Percentiles rank a stretch among this genome's conserved stretches.
Evolutionary conservation across 2,113 vertebrate genomes (phyloP).

Genomic region (Phoxinus phoxinus): DNA sequence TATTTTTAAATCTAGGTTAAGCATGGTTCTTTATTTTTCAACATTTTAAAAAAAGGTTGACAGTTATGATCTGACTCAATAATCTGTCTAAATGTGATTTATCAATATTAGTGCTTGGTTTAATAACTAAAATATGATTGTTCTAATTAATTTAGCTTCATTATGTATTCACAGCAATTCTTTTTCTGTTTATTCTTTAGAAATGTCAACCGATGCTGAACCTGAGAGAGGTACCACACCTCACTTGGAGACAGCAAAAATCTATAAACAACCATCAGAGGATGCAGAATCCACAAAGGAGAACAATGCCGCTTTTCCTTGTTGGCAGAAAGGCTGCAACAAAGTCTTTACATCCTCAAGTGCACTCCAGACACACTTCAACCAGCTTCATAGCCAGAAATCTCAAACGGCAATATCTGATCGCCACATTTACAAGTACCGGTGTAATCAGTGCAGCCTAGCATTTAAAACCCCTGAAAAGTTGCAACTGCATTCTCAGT

Average conservation of each 20-base stretch:
- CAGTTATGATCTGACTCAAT: neutral
- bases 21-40: slow-evolving; percentile 1
- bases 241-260: slow-evolving; percentile 69
- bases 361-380: slow-evolving; percentile 88
- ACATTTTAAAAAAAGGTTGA: neutral
- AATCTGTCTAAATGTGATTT: neutral
- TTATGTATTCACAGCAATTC: neutral
- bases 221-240: slow-evolving; percentile 44
- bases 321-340: slow-evolving; percentile 92
- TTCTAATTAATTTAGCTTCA: neutral
- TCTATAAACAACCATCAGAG: slow-evolving; percentile 68
- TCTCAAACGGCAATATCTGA: slow-evolving; percentile 88
- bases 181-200: slow-evolving; percentile 20
- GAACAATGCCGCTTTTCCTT: slow-evolving; percentile 80
- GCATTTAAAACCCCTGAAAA: slow-evolving; percentile 98
- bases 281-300: slow-evolving; percentile 78
- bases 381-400: slow-evolving; percentile 83
- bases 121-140: neutral
- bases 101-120: neutral
- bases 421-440: slow-evolving; percentile 97
- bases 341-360: slow-evolving; percentile 85
- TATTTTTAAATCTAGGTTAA: neutral
- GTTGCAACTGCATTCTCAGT: slow-evolving; percentile 95
- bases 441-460: slow-evolving; percentile 97
- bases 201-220: slow-evolving; percentile 41